These are phyloP conservation scores for Scatophagus argus DNA, from an alignment of 2,113 vertebrate genomes.

Conservation along the genomic window DNA sequence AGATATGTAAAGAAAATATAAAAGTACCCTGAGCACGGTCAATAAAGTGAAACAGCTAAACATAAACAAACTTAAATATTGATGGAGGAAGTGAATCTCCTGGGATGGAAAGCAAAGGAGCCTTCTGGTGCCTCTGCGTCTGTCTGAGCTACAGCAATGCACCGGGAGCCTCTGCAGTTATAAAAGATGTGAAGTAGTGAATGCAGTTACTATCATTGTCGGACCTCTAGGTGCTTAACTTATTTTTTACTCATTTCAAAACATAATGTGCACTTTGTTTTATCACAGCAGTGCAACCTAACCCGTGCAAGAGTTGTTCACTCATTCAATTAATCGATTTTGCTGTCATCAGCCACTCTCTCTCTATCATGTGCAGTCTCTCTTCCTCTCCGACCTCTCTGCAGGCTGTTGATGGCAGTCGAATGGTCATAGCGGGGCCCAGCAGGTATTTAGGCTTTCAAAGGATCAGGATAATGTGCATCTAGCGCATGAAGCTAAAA, in stretches of 20 bases:
- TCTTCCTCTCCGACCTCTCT: slow-evolving; percentile 63
- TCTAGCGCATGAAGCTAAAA: slow-evolving; percentile 71
- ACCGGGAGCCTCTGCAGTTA: slow-evolving; percentile 33
- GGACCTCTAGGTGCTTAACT: slow-evolving; percentile 59
- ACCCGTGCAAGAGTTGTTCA: slow-evolving; percentile 75
- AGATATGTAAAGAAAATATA: slow-evolving; percentile 40
- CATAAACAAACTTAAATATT: slow-evolving; percentile 84
- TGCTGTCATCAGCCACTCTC: slow-evolving; percentile 68
- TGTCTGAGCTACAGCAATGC: slow-evolving; percentile 65
- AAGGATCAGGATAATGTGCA: slow-evolving; percentile 70
- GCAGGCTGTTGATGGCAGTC: slow-evolving; percentile 66
- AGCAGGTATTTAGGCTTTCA: slow-evolving; percentile 77
- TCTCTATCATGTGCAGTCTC: slow-evolving; percentile 53
- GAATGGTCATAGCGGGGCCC: slow-evolving; percentile 58
- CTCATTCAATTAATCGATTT: slow-evolving; percentile 78
- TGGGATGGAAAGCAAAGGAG: slow-evolving; percentile 49
- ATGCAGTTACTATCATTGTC: slow-evolving; percentile 25
- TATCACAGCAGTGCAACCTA: slow-evolving; percentile 77
- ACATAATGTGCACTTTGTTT: slow-evolving; percentile 73
- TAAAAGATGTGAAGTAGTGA: slow-evolving; percentile 32
- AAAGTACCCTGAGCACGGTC: slow-evolving; percentile 45
- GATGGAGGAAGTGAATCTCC: slow-evolving; percentile 67
- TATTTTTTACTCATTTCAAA: slow-evolving; percentile 64
- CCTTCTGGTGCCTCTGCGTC: slow-evolving; percentile 72
- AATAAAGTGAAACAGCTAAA: slow-evolving; percentile 67